These are phyloP conservation scores for Corythornis madagascariensis DNA, from an alignment of 2,113 vertebrate genomes.

Conservation along the genomic window DNA sequence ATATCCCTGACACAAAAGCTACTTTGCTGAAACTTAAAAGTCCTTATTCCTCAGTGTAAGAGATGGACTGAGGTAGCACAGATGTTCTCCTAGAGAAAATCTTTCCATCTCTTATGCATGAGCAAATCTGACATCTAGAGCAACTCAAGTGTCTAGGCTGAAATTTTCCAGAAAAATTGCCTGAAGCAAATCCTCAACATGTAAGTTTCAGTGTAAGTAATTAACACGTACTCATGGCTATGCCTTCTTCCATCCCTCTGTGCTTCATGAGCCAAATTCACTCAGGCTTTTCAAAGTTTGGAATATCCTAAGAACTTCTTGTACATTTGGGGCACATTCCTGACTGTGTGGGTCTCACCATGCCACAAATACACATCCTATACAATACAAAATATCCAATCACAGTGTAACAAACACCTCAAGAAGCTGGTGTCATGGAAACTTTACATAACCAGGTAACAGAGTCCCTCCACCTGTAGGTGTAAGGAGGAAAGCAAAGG, in stretches of 20 bases:
- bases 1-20: background rate
- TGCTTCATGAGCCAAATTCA: background rate
- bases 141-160: background rate
- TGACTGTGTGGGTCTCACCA: background rate
- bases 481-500: background rate
- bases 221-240: background rate
- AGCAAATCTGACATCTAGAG: background rate
- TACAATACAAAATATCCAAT: background rate
- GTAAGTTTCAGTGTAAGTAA: rapidly evolving
- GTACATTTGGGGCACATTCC: background rate
- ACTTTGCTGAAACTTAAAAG: background rate
- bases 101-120: background rate
- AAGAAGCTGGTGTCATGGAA: background rate
- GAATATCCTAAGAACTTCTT: background rate
- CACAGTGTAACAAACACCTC: background rate
- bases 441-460: background rate
- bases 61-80: background rate
- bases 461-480: background rate
- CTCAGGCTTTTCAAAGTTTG: background rate
- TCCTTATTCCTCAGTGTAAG: background rate
- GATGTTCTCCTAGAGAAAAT: background rate
- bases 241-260: background rate
- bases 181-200: background rate
- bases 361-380: background rate
- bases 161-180: background rate